Evolutionary conservation across 2,797 vertebrate species (phyloP), one percentile per base, ranked within the genome.

Genomic region (Synanceia verrucosa): DNA sequence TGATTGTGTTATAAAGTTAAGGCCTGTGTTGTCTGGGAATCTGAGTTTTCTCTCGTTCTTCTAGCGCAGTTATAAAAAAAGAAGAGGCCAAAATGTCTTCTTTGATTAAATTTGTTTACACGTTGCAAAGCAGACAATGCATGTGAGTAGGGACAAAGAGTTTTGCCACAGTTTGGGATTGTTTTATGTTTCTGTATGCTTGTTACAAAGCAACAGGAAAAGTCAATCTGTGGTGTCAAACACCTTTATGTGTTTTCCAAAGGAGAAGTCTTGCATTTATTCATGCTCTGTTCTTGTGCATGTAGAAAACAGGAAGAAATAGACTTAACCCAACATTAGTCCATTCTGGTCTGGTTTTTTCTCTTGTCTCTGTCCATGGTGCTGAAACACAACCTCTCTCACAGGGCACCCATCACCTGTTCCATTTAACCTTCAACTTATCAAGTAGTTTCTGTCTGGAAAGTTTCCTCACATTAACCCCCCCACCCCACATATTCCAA

Each of bases 301-400:
- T 69, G 36, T 13, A 0, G 11, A 37, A 59, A 14, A 55, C 4
- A 9, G 28, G 29, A 34, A 39, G 6, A 34, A 39, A 29, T 5
- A 8, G 19, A 6, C 3, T 18, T 2, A 26, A 48, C 34, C 16
- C 2, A 33, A n/a, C 9, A n/a, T 16, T 8, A 21, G 13, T 14
- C 14, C 21, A 19, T 13, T 5, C 19, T 13, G 9, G 9, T 33
- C 3, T 59, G 0, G 3, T n/a, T n/a, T 13, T 47, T 9, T 33
- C 3, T 71, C 12, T 24, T 44, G 46, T 59, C 65, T 63, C 71
- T 85, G 72, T 81, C 74, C 78, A 9, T 82, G 74, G 78, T 88
- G 63, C 80, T 90, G 82, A 87, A 87, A 36, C 55, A 0, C 31
- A 34, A 29, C 41, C 21, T 62, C 19, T 47, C 39, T 16, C 53